Evolutionary conservation across 92 coral and sea anemone genomes (phyloP).

Genomic region (Phenganax subtilis): DNA sequence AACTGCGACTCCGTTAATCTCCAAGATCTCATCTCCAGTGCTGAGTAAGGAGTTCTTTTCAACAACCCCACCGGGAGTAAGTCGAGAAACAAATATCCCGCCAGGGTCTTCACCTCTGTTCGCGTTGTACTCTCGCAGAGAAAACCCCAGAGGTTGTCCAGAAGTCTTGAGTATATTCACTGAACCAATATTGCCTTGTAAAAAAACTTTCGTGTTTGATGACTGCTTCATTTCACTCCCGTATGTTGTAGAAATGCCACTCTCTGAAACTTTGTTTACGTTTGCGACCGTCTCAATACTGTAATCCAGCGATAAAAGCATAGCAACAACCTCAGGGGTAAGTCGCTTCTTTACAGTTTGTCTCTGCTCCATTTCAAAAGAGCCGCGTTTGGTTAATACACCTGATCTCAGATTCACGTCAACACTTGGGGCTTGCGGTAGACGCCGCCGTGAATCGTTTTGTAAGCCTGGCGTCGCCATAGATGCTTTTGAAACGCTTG

Average conservation of each 20-base stretch:
- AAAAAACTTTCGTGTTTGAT: constrained; percentile 9
- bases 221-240: neutral
- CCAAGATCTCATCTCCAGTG: constrained; percentile 84
- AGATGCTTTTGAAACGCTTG: neutral
- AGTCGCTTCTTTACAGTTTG: constrained; percentile 33
- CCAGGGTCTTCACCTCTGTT: constrained; percentile 34
- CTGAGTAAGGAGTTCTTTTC: constrained; percentile 61
- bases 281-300: neutral
- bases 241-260: neutral
- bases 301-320: constrained; percentile 23
- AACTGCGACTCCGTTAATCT: constrained; percentile 67
- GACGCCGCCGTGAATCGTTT: constrained; percentile 24
- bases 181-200: constrained; percentile 36
- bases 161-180: constrained; percentile 63
- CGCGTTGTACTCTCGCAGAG: constrained; percentile 79
- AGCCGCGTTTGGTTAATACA: neutral
- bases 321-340: constrained; percentile 41
- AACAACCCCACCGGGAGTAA: constrained; percentile 71
- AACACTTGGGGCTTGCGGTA: constrained; percentile 27
- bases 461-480: constrained; percentile 13
- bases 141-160: constrained; percentile 84
- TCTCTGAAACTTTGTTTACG: neutral
- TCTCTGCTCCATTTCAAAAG: constrained; percentile 12
- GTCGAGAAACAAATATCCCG: constrained; percentile 84
- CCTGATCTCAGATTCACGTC: neutral